Evolutionary conservation across 2,113 vertebrate genomes (phyloP).

Genomic region (Solea senegalensis): DNA sequence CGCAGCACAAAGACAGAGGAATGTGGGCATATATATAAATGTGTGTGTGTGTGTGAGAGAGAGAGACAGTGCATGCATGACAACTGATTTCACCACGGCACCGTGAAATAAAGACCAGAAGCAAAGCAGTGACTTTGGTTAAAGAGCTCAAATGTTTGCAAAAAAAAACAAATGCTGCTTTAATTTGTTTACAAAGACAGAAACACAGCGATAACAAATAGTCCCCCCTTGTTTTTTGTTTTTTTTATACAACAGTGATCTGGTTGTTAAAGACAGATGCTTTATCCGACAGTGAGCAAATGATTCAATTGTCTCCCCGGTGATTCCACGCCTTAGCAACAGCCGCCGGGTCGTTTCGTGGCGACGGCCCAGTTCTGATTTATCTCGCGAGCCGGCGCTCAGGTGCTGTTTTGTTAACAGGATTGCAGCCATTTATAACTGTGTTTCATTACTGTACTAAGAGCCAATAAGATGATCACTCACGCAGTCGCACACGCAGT

Average conservation of each 20-base stretch:
- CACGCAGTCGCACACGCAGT: conserved; percentile 61
- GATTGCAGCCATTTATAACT: conserved; percentile 83
- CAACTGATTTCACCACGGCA: conserved; percentile 47
- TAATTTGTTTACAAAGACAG: conserved; percentile 32
- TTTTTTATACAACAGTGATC: conserved; percentile 57
- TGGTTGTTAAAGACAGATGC: conserved; percentile 62
- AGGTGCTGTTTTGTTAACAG: conserved; percentile 83
- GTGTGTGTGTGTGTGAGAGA: conserved; percentile 24
- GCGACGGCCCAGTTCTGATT: conserved; percentile 73
- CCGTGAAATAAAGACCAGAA: conserved; percentile 49
- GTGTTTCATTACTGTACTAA: conserved; percentile 83
- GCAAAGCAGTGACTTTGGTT: conserved; percentile 28
- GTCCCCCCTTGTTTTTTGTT: background rate
- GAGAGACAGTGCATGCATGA: conserved; percentile 35
- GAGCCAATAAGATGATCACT: conserved; percentile 82
- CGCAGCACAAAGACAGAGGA: conserved; percentile 60
- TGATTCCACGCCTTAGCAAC: conserved; percentile 69
- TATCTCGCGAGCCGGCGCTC: conserved; percentile 72
- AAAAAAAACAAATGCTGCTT: conserved; percentile 48
- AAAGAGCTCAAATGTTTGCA: conserved; percentile 35
- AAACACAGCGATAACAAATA: conserved; percentile 47
- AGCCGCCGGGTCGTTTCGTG: conserved; percentile 59
- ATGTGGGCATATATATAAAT: conserved; percentile 27
- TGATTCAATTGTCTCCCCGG: conserved; percentile 73
- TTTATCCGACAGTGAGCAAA: conserved; percentile 71